phyloP scores from a whole-genome alignment of 1,140 invertebrate genomes.

The Heliconius melpomene region DNA sequence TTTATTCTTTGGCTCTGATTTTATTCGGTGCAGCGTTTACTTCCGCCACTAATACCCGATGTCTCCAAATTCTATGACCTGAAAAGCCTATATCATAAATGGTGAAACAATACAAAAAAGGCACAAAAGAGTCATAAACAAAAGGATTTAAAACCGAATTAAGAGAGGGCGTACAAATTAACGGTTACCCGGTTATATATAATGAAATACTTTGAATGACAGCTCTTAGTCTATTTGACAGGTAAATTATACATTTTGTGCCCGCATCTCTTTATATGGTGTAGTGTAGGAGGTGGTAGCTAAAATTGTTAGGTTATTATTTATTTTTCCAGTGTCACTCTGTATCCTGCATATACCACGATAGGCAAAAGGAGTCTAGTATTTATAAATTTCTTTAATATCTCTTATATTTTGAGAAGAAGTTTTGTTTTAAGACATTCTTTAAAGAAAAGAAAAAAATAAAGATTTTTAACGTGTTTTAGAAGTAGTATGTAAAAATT shows the following conservation, averaged over 20 bases:
- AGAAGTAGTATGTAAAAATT: too few species aligned
- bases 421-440: too few species aligned
- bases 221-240: conserved; percentile 21
- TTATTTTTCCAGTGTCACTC: too few species aligned
- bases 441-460: too few species aligned
- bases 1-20: too few species aligned
- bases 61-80: not conserved
- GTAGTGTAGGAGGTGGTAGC: not conserved
- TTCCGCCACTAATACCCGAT: too few species aligned
- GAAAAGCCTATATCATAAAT: not conserved
- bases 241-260: conserved; percentile 18
- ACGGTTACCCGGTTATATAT: conserved; percentile 19
- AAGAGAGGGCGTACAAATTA: conserved; percentile 18
- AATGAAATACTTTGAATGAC: conserved; percentile 20
- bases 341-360: too few species aligned
- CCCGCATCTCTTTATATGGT: conserved; percentile 4
- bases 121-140: conserved; percentile 3
- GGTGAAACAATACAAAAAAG: not conserved
- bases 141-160: conserved; percentile 19
- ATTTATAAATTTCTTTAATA: too few species aligned
- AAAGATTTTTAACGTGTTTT: too few species aligned
- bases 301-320: not conserved
- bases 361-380: too few species aligned
- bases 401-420: too few species aligned
- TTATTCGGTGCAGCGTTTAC: too few species aligned